phyloP scores from a whole-genome alignment of 2,113 vertebrate species.

The Colossoma macropomum region DNA sequence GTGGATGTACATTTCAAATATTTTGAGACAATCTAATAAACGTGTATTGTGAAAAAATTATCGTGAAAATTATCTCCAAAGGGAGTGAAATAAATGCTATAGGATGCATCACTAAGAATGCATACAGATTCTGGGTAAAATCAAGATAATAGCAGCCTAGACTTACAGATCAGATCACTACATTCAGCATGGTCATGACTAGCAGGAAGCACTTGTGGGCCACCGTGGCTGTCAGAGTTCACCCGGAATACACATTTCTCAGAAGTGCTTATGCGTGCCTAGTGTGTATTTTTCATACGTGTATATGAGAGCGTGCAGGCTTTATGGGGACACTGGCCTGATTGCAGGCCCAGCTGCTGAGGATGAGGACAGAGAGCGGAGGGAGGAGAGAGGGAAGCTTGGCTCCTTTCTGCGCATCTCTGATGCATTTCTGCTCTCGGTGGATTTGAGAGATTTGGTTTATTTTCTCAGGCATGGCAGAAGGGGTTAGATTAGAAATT shows the following conservation, averaged over 20 bases:
- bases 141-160: background rate
- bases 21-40: no score
- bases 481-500: background rate
- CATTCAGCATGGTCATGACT: background rate
- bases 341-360: conserved; percentile 27
- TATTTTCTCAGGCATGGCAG: conserved; percentile 23
- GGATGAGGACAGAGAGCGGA: background rate
- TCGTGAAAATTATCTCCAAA: no score
- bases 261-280: background rate
- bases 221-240: background rate
- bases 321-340: conserved; percentile 7
- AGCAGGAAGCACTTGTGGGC: conserved; percentile 1
- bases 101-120: background rate
- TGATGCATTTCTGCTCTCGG: background rate
- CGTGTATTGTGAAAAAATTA: no score
- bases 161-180: conserved; percentile 6
- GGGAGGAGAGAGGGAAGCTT: background rate
- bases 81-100: no score
- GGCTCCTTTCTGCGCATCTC: background rate
- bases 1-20: no score
- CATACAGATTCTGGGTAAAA: no score
- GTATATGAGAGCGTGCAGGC: background rate
- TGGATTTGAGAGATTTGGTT: background rate
- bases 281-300: background rate
- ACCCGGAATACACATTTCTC: background rate